These are phyloP conservation scores for Tachyglossus aculeatus DNA, from an alignment of 2,797 vertebrate species.

Conservation along the genomic window DNA sequence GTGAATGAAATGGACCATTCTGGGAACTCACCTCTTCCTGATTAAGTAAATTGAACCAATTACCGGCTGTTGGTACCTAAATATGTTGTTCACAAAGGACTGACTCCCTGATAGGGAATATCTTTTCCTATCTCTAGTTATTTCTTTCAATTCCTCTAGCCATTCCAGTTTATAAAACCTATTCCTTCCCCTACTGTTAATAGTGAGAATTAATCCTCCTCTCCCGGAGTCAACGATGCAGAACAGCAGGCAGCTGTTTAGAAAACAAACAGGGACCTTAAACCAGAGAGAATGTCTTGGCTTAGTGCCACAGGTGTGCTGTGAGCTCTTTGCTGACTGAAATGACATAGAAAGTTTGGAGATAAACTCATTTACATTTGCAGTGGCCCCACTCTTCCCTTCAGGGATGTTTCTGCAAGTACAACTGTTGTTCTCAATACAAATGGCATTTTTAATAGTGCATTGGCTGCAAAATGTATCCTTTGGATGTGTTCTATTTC, in stretches of 20 bases:
- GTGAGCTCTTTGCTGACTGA: neutral
- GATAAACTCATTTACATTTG: neutral
- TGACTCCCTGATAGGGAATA: slow-evolving; percentile 28
- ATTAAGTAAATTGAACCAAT: slow-evolving; percentile 40
- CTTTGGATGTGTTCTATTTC: too few species aligned
- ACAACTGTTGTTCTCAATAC: neutral
- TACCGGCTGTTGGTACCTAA: slow-evolving; percentile 40
- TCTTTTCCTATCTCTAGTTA: slow-evolving; percentile 1
- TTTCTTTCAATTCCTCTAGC: neutral
- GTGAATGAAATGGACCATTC: slow-evolving; percentile 41
- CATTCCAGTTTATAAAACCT: neutral
- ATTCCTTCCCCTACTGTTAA: slow-evolving; percentile 18
- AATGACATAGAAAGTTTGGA: slow-evolving; percentile 13
- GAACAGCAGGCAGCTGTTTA: slow-evolving; percentile 33
- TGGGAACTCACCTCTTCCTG: slow-evolving; percentile 40
- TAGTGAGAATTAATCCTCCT: slow-evolving; percentile 32
- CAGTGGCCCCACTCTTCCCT: neutral
- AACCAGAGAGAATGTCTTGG: neutral
- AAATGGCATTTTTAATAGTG: slow-evolving; percentile 10
- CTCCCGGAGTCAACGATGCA: slow-evolving; percentile 23
- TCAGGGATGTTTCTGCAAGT: neutral
- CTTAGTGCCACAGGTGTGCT: slow-evolving; percentile 18
- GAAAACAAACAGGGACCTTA: slow-evolving; percentile 22
- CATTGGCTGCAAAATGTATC: neutral
- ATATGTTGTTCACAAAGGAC: slow-evolving; percentile 18